Base-by-base conservation (phyloP, 2,797 vertebrate genomes). In the Toxotes lorentzi region DNA sequence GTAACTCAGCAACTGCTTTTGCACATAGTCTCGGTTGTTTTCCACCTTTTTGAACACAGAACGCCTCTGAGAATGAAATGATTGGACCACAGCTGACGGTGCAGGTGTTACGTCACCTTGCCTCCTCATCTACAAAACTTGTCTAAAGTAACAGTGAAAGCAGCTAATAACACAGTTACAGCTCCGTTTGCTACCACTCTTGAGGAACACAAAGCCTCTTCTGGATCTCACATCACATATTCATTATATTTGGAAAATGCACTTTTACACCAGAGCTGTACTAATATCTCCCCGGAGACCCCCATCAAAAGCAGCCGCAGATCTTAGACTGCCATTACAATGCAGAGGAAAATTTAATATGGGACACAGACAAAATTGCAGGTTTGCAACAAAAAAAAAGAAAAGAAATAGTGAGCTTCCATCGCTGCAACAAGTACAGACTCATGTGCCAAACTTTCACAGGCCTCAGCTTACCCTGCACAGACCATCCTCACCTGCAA, bases 351-450 rank as follows among this genome's bases (percentile, higher is more conserved):
- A 40, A 80, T 68, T 12, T 40, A 66, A 71, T 13, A 24, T 6
- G 67, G 41, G 38, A 56, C 50, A n/a, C 16, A 30, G 48, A 71
- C 19, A 58, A 70, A 48, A 59, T 30, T 30, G 56, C n/a, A 65
- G 45, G 34, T 41, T 67, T 67, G 24, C 30, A 35, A 41, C 32
- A 41, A 30, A 32, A 12, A 30, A 9, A 32, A 4, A 5, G 24
- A 35, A 17, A 14, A n/a, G 21, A 38, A 41, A 8, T 5, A 4
- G 1, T 10, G 40, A 43, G 40, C 40, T 41, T 24, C 30, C 35
- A 23, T 7, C 8, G n/a, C 30, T 27, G 14, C 24, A 43, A 40
- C 43, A 59, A 59, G 19, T 30, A 6, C 17, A 30, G 19, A 43
- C 51, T 41, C 51, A 35, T 40, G 50, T 56, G 77, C 2, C 47